Conservation (phyloP, 2,888 invertebrate genomes). For the Urechis unicinctus region DNA sequence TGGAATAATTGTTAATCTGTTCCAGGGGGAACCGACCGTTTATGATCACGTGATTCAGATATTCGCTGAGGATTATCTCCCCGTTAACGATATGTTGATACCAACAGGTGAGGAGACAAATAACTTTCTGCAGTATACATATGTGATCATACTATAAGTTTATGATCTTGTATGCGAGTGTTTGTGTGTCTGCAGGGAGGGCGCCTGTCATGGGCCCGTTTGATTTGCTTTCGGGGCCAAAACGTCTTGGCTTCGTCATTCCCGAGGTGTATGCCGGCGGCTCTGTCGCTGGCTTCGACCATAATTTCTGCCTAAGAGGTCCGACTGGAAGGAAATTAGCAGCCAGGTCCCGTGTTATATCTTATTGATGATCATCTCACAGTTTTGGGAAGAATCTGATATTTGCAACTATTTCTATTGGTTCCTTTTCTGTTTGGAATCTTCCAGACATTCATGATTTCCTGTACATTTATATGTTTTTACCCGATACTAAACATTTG, state of each 20-base stretch:
- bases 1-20: not conserved
- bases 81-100: conserved; percentile 3
- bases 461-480: too few species aligned
- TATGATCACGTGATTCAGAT: conserved; percentile 11
- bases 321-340: conserved; percentile 13
- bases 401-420: not conserved
- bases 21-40: not conserved
- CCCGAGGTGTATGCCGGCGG: conserved; percentile 2
- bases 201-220: conserved; percentile 6
- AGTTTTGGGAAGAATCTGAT: not conserved
- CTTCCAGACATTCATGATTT: too few species aligned
- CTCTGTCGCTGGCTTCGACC: conserved; percentile 47
- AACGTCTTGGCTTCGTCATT: conserved; percentile 4
- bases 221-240: conserved; percentile 1
- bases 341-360: too few species aligned
- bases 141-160: not conserved
- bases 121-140: not conserved
- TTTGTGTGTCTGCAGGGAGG: conserved; percentile 5
- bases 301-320: conserved; percentile 13
- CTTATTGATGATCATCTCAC: too few species aligned
- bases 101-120: conserved; percentile 12
- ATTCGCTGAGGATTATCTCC: conserved; percentile 10
- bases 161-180: not conserved
- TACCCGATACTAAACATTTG: too few species aligned
- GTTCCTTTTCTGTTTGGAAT: too few species aligned